Percentiles rank a stretch among this genome's conserved stretches.
phyloP scores from a whole-genome alignment of 2,113 vertebrate genomes.

The Tor tambroides region DNA sequence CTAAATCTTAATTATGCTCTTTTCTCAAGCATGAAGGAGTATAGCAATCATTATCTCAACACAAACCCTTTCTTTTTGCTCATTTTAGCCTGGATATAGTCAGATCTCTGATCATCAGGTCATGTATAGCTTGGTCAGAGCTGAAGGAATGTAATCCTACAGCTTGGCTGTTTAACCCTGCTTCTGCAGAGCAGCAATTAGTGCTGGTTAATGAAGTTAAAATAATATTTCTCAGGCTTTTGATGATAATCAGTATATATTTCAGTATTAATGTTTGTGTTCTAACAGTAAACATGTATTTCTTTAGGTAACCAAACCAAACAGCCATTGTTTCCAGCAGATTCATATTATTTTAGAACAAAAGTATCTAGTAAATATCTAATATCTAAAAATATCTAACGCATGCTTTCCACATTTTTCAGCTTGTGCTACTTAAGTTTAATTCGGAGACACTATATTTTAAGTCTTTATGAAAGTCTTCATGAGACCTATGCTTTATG shows the following conservation, averaged over 20 bases:
- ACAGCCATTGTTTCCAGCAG: not conserved
- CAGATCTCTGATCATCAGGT: constrained; percentile 44
- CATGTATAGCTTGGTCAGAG: constrained; percentile 48
- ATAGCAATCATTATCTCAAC: constrained; percentile 26
- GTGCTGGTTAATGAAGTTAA: not conserved
- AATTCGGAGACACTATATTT: too few species aligned
- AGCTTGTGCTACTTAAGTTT: too few species aligned
- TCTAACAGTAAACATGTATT: too few species aligned
- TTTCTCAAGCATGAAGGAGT: constrained; percentile 7
- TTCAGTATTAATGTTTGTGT: not conserved
- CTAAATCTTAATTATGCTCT: constrained; percentile 14
- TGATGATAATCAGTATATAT: not conserved
- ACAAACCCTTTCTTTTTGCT: constrained; percentile 9
- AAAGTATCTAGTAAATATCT: not conserved
- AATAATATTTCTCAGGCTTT: not conserved
- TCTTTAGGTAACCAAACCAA: too few species aligned
- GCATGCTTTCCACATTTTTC: not conserved
- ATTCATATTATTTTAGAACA: not conserved
- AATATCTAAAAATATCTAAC: not conserved
- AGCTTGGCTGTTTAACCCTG: constrained; percentile 32
- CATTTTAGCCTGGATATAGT: constrained; percentile 33
- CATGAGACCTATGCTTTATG: too few species aligned
- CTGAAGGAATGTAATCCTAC: constrained; percentile 40
- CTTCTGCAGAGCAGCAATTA: constrained; percentile 21
- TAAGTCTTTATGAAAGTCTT: too few species aligned